phyloP scores from a whole-genome alignment of 2,113 vertebrate genomes.

The Psilopogon haemacephalus region DNA sequence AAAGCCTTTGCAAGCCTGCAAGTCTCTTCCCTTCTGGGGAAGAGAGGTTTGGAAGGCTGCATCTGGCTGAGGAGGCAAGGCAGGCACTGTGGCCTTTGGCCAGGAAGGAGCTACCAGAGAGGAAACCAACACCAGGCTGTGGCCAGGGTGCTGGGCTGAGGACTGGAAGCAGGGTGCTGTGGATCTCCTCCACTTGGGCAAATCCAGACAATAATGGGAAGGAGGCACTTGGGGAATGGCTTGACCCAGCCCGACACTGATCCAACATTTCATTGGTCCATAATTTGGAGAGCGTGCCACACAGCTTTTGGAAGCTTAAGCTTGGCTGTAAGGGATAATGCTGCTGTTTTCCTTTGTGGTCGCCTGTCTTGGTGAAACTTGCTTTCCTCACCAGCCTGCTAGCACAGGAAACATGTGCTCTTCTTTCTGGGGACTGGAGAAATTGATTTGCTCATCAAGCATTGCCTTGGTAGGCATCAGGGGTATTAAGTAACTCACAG shows the following conservation, averaged over 20 bases:
- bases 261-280: neutral
- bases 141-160: neutral
- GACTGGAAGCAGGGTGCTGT: neutral
- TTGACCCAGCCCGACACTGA: no score
- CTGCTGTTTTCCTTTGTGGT: neutral
- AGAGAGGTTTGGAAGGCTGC: neutral
- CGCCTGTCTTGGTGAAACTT: neutral
- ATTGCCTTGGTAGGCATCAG: neutral
- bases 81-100: neutral
- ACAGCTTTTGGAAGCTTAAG: neutral
- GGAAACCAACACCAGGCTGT: accelerated
- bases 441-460: neutral
- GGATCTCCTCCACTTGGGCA: accelerated
- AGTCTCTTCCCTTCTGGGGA: neutral
- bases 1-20: neutral
- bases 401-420: neutral
- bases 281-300: neutral
- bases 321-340: neutral
- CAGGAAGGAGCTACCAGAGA: neutral
- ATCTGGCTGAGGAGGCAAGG: neutral
- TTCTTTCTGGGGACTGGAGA: neutral
- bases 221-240: neutral
- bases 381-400: neutral
- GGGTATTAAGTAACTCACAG: neutral
- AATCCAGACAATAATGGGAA: accelerated